A percentile compares a stretch with the other conserved stretches of the same genome.
Evolutionary conservation across 1,140 invertebrate species (phyloP).

Genomic region (Diorhabda elongata): DNA sequence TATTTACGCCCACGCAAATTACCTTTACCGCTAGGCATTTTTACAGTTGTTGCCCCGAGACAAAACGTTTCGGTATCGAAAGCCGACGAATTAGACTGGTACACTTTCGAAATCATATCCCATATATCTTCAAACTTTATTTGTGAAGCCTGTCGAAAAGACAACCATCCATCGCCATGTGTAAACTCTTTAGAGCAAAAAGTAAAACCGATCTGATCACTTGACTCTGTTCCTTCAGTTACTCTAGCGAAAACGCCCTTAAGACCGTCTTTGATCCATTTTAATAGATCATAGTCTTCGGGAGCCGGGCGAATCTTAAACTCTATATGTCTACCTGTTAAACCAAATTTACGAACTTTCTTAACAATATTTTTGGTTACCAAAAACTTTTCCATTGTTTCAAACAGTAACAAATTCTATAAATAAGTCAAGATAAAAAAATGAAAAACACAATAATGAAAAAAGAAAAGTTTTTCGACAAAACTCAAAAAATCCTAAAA

Average conservation of each 20-base stretch:
- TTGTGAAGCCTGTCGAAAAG: neutral
- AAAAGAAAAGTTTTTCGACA: too few relatives aligned
- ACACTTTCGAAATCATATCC: too few relatives aligned
- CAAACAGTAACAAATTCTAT: too few relatives aligned
- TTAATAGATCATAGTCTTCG: neutral
- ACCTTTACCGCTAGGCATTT: neutral
- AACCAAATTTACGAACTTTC: neutral
- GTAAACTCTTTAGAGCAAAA: neutral
- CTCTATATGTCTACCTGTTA: neutral
- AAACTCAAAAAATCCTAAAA: too few relatives aligned
- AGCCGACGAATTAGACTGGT: neutral
- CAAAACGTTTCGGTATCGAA: neutral
- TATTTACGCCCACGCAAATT: neutral
- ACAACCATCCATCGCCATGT: neutral
- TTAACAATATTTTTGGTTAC: neutral
- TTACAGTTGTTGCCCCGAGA: conserved; percentile 5
- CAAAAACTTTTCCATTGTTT: conserved; percentile 1
- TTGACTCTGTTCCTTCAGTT: conserved; percentile 7
- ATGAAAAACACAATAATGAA: too few relatives aligned
- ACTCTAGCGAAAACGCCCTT: neutral
- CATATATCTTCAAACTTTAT: too few relatives aligned
- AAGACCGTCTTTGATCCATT: neutral
- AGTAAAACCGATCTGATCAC: neutral
- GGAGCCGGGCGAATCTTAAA: neutral
- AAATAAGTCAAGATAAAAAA: too few relatives aligned